Conservation (phyloP, 2,888 invertebrate genomes). For the Caenorhabditis angaria region DNA sequence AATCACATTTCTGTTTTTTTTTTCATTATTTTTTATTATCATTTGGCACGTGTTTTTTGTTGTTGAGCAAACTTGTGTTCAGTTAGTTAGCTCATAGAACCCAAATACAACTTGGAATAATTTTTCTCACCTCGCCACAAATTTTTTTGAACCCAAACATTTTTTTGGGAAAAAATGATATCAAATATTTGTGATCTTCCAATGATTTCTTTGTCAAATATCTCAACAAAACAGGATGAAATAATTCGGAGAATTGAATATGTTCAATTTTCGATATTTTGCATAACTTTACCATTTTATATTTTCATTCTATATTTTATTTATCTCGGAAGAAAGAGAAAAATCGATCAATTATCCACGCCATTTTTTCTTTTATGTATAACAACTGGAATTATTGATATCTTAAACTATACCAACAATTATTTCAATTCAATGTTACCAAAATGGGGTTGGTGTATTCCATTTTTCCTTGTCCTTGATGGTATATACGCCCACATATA, state of each 20-base stretch:
- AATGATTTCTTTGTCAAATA: background rate
- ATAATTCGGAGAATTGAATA: constrained; percentile 12
- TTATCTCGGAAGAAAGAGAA: constrained; percentile 12
- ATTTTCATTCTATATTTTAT: constrained; percentile 14
- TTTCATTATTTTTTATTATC: no score
- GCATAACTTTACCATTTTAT: constrained; percentile 31
- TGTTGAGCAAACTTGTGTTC: no score
- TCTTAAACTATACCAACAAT: constrained; percentile 18
- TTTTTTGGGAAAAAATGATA: no score
- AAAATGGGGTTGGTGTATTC: constrained; percentile 16
- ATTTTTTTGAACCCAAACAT: no score
- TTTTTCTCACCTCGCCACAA: no score
- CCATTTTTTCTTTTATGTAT: constrained; percentile 38
- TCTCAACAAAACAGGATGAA: background rate
- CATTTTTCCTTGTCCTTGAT: constrained; percentile 18
- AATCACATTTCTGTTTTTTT: no score
- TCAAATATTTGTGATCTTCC: background rate
- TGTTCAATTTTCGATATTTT: constrained; percentile 25
- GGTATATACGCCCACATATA: constrained; percentile 26
- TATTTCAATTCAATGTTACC: constrained; percentile 35
- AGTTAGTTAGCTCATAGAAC: no score
- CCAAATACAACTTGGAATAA: no score
- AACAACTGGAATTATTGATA: constrained; percentile 27
- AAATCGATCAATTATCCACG: constrained; percentile 21
- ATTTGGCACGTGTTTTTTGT: no score